Conservation (phyloP, 2,113 vertebrate species). For the Archocentrus centrarchus region DNA sequence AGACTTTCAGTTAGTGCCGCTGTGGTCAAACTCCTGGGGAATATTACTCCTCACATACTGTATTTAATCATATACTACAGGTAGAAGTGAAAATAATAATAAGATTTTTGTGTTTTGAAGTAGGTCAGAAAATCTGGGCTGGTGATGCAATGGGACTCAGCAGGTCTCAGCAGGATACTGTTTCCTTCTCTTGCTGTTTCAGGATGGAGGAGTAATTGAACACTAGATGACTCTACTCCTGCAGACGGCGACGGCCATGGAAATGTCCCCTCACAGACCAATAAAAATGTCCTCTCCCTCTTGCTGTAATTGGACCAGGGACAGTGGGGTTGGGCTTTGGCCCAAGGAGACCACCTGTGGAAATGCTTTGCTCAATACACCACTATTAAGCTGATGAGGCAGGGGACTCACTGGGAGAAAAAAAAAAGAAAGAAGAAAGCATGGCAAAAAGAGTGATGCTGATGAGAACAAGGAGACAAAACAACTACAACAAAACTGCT, state of each 20-base stretch:
- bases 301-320: constrained; percentile 77
- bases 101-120: constrained; percentile 66
- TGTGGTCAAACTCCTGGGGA: constrained; percentile 23
- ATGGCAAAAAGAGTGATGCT: constrained; percentile 52
- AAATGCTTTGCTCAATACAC: constrained; percentile 71
- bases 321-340: constrained; percentile 63
- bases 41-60: constrained; percentile 28
- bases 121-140: constrained; percentile 73
- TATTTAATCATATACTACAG: constrained; percentile 47
- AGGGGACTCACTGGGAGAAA: constrained; percentile 41
- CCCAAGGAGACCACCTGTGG: constrained; percentile 71
- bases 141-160: constrained; percentile 62
- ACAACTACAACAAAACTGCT: neutral
- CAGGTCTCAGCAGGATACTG: constrained; percentile 59
- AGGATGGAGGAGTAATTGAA: constrained; percentile 71
- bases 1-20: neutral
- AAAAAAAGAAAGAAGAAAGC: neutral
- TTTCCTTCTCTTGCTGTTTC: constrained; percentile 54
- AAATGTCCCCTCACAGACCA: constrained; percentile 73
- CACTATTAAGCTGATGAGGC: constrained; percentile 70
- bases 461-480: constrained; percentile 25
- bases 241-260: constrained; percentile 65
- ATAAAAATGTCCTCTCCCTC: constrained; percentile 72
- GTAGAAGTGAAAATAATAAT: constrained; percentile 61
- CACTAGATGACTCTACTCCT: constrained; percentile 60